phyloP scores from a whole-genome alignment of 53 echinoderm and acorn worm genomes.

The Zoroaster sp. region DNA sequence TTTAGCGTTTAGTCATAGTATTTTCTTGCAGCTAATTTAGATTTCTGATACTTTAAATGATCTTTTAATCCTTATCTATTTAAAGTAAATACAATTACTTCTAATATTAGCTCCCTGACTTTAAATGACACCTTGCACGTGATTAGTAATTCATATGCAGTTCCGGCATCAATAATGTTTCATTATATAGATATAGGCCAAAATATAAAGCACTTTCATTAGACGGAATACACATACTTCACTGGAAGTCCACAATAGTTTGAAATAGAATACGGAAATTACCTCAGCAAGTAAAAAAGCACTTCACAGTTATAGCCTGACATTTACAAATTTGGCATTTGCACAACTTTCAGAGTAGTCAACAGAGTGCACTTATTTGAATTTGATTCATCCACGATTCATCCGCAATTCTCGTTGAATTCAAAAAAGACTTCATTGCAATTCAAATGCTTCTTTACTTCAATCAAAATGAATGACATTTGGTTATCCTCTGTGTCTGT shows the following conservation, averaged over 20 bases:
- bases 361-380: background rate
- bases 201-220: background rate
- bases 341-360: background rate
- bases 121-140: no score
- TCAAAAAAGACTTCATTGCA: no score
- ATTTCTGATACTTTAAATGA: background rate
- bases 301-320: background rate
- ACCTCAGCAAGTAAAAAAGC: no score
- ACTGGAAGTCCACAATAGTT: background rate
- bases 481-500: no score
- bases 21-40: background rate
- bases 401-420: background rate
- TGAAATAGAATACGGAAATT: no score
- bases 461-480: no score
- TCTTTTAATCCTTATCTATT: background rate
- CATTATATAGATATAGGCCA: no score
- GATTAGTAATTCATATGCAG: no score
- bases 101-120: no score
- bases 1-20: background rate
- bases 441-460: no score
- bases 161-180: no score
- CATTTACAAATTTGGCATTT: conserved; percentile 11
- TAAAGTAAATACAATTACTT: no score
- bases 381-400: background rate
- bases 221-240: background rate